Base-by-base conservation (phyloP, 2,888 invertebrate species). In the Bombylius discolor region DNA sequence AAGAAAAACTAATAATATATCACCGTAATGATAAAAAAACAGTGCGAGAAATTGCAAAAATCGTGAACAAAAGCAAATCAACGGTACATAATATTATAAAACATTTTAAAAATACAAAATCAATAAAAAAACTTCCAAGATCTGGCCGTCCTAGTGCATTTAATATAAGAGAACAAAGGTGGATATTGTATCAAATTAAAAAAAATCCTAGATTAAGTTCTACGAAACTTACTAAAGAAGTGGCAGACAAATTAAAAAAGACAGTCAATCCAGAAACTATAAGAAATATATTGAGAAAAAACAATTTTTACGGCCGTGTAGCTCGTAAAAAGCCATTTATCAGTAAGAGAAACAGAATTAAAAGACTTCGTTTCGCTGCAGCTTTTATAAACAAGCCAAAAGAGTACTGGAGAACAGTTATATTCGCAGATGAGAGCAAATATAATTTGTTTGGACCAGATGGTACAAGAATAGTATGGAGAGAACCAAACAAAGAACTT, bases 371-470 rank as follows among this genome's bases (percentile, higher is more conserved):
- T 32, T 39, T 39, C 9, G 48, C 48, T 32, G 9, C 32, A 14
- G 9, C 4, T 5, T 31, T 6, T 12, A 33, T 48, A 6, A 48
- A 48, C 5, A 48, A 48, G 11, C 48, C 48, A 11, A 5, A 14
- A 9, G 5, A 5, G 5, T 48, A 32, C 33, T 9, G 48, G 32
- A 32, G 32, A 12, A 48, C 39, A 5, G 34, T 34, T 34, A 49
- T 49, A 34, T 49, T 49, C 13, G 49, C 49, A 12, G 34, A 56
- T 47, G 58, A 58, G 36, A 52, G 49, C n/a, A 58, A 56, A 48
- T 51, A 53, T 51, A 50, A 42, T 14, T 39, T 56, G 9, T 53
- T 53, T 50, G 51, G 56, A 39, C n/a, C 23, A 14, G 51, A 51
- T 51, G 51, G 56, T 6, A n/a, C 23, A 34, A 12, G 32, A 9